Conservation (phyloP, 2,888 invertebrate species). For the Polyommatus iphigenia region DNA sequence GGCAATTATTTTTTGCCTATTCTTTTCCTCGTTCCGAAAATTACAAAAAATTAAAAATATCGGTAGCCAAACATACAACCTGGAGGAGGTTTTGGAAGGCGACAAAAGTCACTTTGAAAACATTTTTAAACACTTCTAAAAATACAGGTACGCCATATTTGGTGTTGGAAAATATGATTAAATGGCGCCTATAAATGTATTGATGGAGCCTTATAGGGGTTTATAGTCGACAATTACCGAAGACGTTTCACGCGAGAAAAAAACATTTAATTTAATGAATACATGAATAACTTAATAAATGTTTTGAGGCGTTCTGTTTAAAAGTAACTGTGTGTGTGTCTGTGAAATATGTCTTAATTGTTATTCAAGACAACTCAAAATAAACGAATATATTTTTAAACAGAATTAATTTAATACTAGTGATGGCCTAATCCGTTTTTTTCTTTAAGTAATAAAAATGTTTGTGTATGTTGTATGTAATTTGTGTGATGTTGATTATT, state of each 20-base stretch:
- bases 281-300: constrained; percentile 11
- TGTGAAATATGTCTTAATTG: background rate
- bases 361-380: background rate
- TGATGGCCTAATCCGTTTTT: too few species aligned
- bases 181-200: constrained; percentile 24
- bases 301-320: background rate
- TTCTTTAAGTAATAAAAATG: too few species aligned
- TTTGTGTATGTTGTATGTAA: too few species aligned
- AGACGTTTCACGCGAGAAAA: background rate
- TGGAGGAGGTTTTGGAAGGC: too few species aligned
- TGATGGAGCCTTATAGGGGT: background rate
- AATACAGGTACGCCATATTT: background rate
- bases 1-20: too few species aligned
- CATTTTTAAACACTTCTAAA: background rate
- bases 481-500: too few species aligned
- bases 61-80: too few species aligned
- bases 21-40: too few species aligned
- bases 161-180: constrained; percentile 23
- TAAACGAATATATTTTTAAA: too few species aligned
- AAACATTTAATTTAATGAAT: constrained; percentile 9
- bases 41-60: too few species aligned
- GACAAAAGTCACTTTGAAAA: too few species aligned
- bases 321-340: background rate
- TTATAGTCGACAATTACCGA: constrained; percentile 16
- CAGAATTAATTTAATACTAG: too few species aligned